Evolutionary conservation across 2,797 vertebrate species (phyloP).

Genomic region (Dromococcyx pavoninus): DNA sequence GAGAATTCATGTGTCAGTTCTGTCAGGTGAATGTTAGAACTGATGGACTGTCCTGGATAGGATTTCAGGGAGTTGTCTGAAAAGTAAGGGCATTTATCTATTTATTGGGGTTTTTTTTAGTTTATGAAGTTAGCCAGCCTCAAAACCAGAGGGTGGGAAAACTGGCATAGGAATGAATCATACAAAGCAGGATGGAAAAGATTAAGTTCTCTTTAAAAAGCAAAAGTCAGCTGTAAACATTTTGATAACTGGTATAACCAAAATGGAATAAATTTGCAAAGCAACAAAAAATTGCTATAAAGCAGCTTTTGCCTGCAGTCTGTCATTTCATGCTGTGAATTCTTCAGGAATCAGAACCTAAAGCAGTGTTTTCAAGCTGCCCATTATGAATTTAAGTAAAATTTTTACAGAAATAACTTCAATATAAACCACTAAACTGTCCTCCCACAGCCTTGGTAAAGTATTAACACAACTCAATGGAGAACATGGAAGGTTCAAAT

Average conservation of each 20-base stretch:
- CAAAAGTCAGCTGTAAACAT: not conserved
- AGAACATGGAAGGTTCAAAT: not conserved
- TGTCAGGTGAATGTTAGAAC: not conserved
- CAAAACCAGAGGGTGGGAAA: not conserved
- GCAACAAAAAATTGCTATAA: not conserved
- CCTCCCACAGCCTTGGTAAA: not conserved
- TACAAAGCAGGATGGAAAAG: fast-evolving
- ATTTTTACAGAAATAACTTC: not conserved
- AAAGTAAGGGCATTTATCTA: not conserved
- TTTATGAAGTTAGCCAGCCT: not conserved
- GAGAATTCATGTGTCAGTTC: not conserved
- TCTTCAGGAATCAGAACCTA: not conserved
- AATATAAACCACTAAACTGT: not conserved
- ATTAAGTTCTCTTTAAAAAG: not conserved
- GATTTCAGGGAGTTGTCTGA: not conserved
- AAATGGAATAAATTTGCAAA: not conserved
- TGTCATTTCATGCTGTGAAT: not conserved
- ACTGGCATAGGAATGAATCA: not conserved
- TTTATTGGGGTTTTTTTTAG: not conserved
- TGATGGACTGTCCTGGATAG: not conserved
- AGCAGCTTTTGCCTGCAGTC: not conserved
- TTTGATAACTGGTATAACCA: not conserved
- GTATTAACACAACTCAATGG: not conserved
- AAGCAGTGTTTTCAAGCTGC: not conserved
- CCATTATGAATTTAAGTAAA: not conserved